Evolutionary conservation across 1,140 invertebrate species (phyloP).

Genomic region (Neotoxoptera formosana): DNA sequence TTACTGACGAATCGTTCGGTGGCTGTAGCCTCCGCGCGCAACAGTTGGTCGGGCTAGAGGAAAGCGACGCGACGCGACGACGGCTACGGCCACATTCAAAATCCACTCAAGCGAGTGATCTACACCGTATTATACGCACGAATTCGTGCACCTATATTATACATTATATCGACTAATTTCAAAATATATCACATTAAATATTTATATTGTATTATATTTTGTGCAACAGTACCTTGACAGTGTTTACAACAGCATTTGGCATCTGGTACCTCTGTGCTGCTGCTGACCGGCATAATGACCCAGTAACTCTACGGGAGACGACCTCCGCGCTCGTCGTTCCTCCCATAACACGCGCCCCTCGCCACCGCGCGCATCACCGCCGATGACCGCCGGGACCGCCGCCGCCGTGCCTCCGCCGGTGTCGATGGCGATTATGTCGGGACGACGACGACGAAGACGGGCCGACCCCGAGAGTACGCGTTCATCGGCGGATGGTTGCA

Average conservation of each 20-base stretch:
- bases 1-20: background rate
- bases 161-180: background rate
- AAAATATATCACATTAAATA: background rate
- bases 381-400: conserved; percentile 7
- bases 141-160: background rate
- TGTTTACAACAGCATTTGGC: conserved; percentile 58
- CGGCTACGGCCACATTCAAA: background rate
- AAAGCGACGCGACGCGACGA: background rate
- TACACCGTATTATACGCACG: background rate
- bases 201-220: background rate
- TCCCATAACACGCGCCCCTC: conserved; percentile 48
- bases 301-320: conserved; percentile 55
- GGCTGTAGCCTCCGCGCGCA: background rate
- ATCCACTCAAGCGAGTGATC: background rate
- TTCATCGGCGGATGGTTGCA: background rate
- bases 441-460: background rate
- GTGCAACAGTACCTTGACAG: conserved; percentile 51
- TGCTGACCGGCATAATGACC: conserved; percentile 58
- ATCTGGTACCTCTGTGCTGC: conserved; percentile 58
- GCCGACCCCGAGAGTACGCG: background rate
- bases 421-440: background rate
- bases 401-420: background rate
- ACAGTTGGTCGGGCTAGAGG: background rate
- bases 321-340: conserved; percentile 54
- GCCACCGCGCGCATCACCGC: conserved; percentile 44